Evolutionary conservation across 2,113 vertebrate genomes (phyloP), one percentile per base, ranked within the genome.

Genomic region (Zosterops borbonicus): DNA sequence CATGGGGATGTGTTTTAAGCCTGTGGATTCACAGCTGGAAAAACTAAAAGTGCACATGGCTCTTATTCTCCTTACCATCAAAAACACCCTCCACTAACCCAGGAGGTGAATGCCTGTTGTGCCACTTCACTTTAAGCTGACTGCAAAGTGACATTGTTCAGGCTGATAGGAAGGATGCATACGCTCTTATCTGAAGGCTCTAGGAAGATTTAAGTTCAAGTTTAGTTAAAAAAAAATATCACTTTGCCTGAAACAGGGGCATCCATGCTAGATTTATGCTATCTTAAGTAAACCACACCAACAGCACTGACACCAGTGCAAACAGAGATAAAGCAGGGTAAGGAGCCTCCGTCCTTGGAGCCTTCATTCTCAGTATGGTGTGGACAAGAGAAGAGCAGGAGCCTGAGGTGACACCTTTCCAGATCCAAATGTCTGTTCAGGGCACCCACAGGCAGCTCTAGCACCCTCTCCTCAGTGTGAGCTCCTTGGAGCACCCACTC

Each of bases 121-220:
- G 39, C 37, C 5, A 16, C 75, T 92, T 89, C 75, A 87, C 71
- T 77, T 77, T 65, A 81, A 87, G 89, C 60, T 89, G 95, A 90
- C 88, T 67, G 80, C 4, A 8, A 79, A 94, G 56, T 90, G 91
- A 83, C 80, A 59, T 55, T 78, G 71, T 42, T 92, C 39, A 37
- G 89, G 55, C 47, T 0, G 16, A 90, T 55, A 93, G 68, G 59
- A 74, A 90, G 92, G 80, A 80, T 78, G 68, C 90, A 73, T 39
- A 67, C 0, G 2, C 20, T 92, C 52, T 95, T 95, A 95, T 91
- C 81, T 76, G 75, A 88, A 91, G 27, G 60, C 67, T 89, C 63
- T 90, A 58, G 59, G 59, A 94, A 97, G 82, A 68, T 83, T 92
- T 91, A 92, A 87, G 78, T 42, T 87, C 33, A 78, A 93, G 80